A percentile compares a stretch with the other conserved stretches of the same genome.
Evolutionary conservation across 2,113 vertebrate species (phyloP).

Genomic region (Apus apus): DNA sequence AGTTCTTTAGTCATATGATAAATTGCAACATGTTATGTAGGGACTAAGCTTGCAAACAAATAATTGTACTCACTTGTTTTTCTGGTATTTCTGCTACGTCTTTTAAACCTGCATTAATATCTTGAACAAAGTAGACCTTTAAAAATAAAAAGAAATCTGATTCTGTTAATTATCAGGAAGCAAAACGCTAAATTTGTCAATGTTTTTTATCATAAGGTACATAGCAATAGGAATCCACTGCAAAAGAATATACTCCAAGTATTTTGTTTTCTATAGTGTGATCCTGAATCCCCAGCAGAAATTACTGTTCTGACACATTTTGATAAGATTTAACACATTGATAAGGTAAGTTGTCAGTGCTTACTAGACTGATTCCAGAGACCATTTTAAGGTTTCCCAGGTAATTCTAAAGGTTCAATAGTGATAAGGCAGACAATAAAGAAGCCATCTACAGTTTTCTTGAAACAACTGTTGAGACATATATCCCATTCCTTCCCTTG

Average conservation of each 20-base stretch:
- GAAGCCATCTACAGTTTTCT: not conserved
- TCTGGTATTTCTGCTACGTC: constrained; percentile 65
- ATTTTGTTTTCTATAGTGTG: not conserved
- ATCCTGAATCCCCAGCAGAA: not conserved
- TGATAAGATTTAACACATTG: rapidly evolving
- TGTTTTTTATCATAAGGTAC: not conserved
- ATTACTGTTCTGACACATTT: not conserved
- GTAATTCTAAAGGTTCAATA: not conserved
- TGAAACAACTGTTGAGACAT: not conserved
- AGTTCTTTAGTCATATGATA: not conserved
- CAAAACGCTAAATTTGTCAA: constrained; percentile 39
- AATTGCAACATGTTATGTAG: not conserved
- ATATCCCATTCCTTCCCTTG: not conserved
- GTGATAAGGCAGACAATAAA: not conserved
- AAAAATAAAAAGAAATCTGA: not conserved
- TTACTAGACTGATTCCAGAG: not conserved
- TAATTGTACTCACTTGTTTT: constrained; percentile 73
- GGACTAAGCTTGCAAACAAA: not conserved
- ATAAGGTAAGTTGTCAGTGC: not conserved
- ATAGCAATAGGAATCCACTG: not conserved
- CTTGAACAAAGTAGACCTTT: constrained; percentile 89
- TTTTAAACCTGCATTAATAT: constrained; percentile 87
- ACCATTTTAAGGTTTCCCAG: not conserved
- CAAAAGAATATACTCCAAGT: not conserved
- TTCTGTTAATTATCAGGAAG: constrained; percentile 76